Evolutionary conservation across 2,888 invertebrate genomes (phyloP).

Genomic region (Vesta saturnalis): DNA sequence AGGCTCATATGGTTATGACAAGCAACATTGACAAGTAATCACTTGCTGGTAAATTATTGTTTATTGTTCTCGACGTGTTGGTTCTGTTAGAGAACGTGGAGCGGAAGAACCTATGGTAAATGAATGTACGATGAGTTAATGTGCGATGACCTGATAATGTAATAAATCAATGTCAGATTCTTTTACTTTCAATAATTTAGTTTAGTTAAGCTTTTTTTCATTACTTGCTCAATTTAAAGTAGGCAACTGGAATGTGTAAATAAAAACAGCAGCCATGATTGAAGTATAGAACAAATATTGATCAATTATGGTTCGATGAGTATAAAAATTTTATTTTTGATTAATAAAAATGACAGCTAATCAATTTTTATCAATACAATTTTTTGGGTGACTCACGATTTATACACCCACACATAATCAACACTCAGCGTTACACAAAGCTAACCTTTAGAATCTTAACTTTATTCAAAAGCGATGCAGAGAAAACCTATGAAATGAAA

Average conservation of each 20-base stretch:
- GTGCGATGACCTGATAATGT: constrained; percentile 13
- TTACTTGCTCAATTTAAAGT: background rate
- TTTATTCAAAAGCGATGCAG: too few species aligned
- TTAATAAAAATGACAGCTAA: too few species aligned
- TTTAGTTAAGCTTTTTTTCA: constrained; percentile 1
- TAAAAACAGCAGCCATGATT: background rate
- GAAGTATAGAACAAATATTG: background rate
- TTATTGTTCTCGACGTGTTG: constrained; percentile 43
- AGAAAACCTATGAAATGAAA: too few species aligned
- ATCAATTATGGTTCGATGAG: background rate
- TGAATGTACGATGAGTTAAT: constrained; percentile 19
- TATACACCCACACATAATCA: too few species aligned
- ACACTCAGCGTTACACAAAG: too few species aligned
- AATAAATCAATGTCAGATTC: constrained; percentile 9
- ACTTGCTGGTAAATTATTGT: constrained; percentile 45
- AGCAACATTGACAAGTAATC: constrained; percentile 44
- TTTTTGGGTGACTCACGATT: too few species aligned
- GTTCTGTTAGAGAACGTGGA: constrained; percentile 29
- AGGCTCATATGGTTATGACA: constrained; percentile 37
- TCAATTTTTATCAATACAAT: too few species aligned
- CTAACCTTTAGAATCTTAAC: too few species aligned
- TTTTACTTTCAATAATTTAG: constrained; percentile 1
- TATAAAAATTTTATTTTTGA: background rate
- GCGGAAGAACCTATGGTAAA: constrained; percentile 20
- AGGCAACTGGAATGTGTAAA: background rate